Base-by-base conservation (phyloP, 2,888 invertebrate genomes). In the Harpalus rubripes region DNA sequence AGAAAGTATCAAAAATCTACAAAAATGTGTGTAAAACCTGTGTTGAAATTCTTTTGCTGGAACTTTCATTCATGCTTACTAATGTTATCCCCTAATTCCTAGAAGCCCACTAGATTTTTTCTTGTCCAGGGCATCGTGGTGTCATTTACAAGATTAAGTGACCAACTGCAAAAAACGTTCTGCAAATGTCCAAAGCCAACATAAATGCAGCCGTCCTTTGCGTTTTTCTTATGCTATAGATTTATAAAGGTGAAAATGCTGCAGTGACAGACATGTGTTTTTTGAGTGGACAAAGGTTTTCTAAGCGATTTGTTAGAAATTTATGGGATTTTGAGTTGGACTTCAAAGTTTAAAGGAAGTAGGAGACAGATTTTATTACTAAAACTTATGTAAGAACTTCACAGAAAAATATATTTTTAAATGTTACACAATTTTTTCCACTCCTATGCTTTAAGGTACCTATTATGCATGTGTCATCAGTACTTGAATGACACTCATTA, bases 71-170 rank as follows among this genome's bases (percentile, higher is more conserved):
- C 44, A 52, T 52, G 44, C 44, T 44, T 52, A 52, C 44, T 52
- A 52, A 52, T 52, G 44, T 52, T 10, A 52, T 52, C 44, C 44
- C 44, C 12, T 52, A 52, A 52, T 52, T 52, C 44, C 44, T 52
- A 39, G 15, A 61, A 59, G 32, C 41, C 61, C 16, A 58, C 58
- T 58, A 78, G 56, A 56, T 80, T 80, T 80, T 80, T 80, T 80
- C 80, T 15, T 10, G 32, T 58, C 12, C 12, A 26, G 32, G 59
- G 39, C n/a, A 78, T 78, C 80, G 52, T 81, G 84, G 82, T 87
- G 87, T 86, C 87, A 86, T 87, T 87, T 86, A 78, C 78, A 87
- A 87, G 87, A 87, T 87, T 85, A 87, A 86, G 86, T 86, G 87
- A 87, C 87, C 87, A 87, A 63, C 79, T 86, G 86, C 87, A 87